These are phyloP conservation scores for Apotomis turbidana DNA, from an alignment of 2,888 invertebrate genomes.

Conservation along the genomic window DNA sequence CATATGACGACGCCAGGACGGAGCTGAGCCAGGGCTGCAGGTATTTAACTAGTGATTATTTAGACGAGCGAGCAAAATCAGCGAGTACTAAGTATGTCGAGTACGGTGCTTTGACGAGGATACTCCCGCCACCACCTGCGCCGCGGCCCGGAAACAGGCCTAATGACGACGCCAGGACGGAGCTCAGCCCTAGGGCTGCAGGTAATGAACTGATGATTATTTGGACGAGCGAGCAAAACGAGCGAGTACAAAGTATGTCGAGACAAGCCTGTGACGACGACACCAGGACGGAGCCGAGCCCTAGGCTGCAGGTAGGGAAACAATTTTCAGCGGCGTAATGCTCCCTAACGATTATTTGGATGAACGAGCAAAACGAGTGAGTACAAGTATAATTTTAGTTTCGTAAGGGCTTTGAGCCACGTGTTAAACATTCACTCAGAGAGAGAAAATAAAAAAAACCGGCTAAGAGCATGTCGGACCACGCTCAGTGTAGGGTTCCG, in stretches of 20 bases:
- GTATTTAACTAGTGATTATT: slow-evolving; percentile 45
- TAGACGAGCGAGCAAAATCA: no score
- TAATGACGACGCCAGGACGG: slow-evolving; percentile 60
- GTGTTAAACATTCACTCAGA: no score
- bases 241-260: slow-evolving; percentile 59
- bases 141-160: slow-evolving; percentile 67
- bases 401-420: no score
- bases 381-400: slow-evolving; percentile 25
- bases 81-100: slow-evolving; percentile 60
- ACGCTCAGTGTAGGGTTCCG: no score
- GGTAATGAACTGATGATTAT: slow-evolving; percentile 49
- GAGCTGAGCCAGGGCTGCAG: slow-evolving; percentile 67
- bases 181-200: slow-evolving; percentile 64
- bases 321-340: no score
- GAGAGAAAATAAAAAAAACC: no score
- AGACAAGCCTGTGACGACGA: slow-evolving; percentile 71
- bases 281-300: slow-evolving; percentile 54
- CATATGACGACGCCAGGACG: slow-evolving; percentile 58
- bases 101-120: slow-evolving; percentile 76
- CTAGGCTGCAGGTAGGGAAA: no score
- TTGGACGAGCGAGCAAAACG: no score
- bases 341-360: no score
- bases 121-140: slow-evolving; percentile 73
- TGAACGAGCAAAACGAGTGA: no score
- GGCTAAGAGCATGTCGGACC: no score